Evolutionary conservation across 2,797 vertebrate species (phyloP).

Genomic region (Rhinoraja longicauda): DNA sequence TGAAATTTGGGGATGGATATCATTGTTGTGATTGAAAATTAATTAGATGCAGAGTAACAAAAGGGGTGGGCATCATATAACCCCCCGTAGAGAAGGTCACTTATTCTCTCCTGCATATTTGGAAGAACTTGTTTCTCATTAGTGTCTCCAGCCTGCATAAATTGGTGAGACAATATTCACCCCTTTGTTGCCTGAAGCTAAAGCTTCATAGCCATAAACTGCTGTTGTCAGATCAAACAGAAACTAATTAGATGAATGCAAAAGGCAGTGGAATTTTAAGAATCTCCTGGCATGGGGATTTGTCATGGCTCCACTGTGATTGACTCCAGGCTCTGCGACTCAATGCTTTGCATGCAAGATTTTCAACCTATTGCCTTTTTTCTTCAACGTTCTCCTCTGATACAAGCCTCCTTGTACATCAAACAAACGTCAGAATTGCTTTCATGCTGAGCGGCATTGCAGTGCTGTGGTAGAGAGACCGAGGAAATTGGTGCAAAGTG

Average conservation of each 20-base stretch:
- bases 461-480: too few species aligned
- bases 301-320: slow-evolving; percentile 16
- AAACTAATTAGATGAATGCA: slow-evolving; percentile 40
- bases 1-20: slow-evolving; percentile 4
- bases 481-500: not conserved
- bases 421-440: not conserved
- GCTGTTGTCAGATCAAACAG: slow-evolving; percentile 41
- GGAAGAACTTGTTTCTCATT: slow-evolving; percentile 23
- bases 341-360: slow-evolving; percentile 18
- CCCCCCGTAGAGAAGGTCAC: slow-evolving; percentile 23
- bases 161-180: slow-evolving; percentile 10
- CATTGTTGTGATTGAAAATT: slow-evolving; percentile 38
- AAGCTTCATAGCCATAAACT: slow-evolving; percentile 27
- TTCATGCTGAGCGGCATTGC: not conserved
- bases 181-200: slow-evolving; percentile 21
- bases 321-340: slow-evolving; percentile 18
- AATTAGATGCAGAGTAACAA: not conserved
- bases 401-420: not conserved
- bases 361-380: not conserved
- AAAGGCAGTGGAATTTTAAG: slow-evolving; percentile 40
- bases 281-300: slow-evolving; percentile 39
- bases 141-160: slow-evolving; percentile 29
- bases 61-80: not conserved
- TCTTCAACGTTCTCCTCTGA: not conserved
- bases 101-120: not conserved